Evolutionary conservation across 2,888 invertebrate genomes (phyloP).

Genomic region (Cordylochernes scorpioides): DNA sequence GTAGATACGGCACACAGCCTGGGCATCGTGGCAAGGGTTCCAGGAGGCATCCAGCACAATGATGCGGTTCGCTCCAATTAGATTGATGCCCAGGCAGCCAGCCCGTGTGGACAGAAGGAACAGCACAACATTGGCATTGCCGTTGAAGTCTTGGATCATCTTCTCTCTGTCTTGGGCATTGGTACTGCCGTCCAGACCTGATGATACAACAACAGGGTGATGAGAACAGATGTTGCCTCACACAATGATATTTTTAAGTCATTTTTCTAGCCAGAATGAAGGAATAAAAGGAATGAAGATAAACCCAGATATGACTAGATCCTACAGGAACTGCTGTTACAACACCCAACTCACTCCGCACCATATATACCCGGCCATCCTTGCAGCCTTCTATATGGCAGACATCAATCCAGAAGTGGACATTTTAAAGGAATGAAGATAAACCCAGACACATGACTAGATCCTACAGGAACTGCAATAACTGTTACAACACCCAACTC

Average conservation of each 20-base stretch:
- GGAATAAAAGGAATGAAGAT: no score
- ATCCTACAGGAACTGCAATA: no score
- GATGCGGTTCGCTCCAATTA: slow-evolving; percentile 87
- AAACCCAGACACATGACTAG: no score
- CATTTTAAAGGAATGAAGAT: no score
- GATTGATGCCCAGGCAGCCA: slow-evolving; percentile 83
- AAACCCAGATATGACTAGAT: no score
- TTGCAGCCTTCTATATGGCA: no score
- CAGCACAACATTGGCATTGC: slow-evolving; percentile 52
- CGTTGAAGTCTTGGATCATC: slow-evolving; percentile 82
- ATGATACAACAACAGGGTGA: background rate
- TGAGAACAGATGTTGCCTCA: background rate
- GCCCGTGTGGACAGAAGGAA: slow-evolving; percentile 90
- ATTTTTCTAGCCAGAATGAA: slow-evolving; percentile 1
- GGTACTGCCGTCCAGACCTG: slow-evolving; percentile 81
- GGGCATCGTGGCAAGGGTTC: slow-evolving; percentile 96
- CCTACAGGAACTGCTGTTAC: no score
- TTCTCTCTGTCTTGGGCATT: slow-evolving; percentile 78
- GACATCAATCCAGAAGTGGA: no score
- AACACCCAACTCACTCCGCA: no score
- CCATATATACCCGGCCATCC: no score
- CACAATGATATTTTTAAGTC: background rate
- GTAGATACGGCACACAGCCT: slow-evolving; percentile 87
- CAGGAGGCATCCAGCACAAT: slow-evolving; percentile 93
- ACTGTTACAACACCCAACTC: no score